These are phyloP conservation scores for Thryonomys swinderianus DNA, from an alignment of 2,113 vertebrate genomes.

Conservation along the genomic window DNA sequence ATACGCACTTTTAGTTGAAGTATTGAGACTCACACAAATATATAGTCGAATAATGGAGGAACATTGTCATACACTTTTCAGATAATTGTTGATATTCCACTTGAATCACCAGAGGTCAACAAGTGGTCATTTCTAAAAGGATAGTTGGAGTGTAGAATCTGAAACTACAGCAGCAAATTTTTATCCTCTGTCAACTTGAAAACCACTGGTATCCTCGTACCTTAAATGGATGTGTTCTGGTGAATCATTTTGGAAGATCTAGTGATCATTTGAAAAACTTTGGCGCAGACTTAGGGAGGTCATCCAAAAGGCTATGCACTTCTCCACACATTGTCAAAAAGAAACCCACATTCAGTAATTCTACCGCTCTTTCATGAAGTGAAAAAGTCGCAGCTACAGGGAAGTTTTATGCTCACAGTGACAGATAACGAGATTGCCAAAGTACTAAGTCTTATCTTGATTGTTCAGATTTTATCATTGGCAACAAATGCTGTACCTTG, in stretches of 20 bases:
- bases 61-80: not conserved
- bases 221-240: not conserved
- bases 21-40: not conserved
- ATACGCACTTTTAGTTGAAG: not conserved
- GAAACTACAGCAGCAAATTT: not conserved
- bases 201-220: not conserved
- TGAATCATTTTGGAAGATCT: not conserved
- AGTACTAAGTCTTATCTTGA: not conserved
- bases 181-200: not conserved
- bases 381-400: not conserved
- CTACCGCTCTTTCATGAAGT: not conserved
- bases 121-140: not conserved
- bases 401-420: not conserved
- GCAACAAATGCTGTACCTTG: not conserved
- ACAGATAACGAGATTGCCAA: not conserved
- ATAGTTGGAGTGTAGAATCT: not conserved
- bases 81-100: not conserved
- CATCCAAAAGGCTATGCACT: not conserved
- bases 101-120: not conserved
- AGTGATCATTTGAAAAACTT: not conserved
- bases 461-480: not conserved
- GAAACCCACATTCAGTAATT: not conserved
- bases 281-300: not conserved
- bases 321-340: not conserved
- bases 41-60: too few species aligned